A percentile compares a stretch with the other conserved stretches of the same genome.
phyloP scores from a whole-genome alignment of 1,140 invertebrate species.

The Lasioglossum baleicum region DNA sequence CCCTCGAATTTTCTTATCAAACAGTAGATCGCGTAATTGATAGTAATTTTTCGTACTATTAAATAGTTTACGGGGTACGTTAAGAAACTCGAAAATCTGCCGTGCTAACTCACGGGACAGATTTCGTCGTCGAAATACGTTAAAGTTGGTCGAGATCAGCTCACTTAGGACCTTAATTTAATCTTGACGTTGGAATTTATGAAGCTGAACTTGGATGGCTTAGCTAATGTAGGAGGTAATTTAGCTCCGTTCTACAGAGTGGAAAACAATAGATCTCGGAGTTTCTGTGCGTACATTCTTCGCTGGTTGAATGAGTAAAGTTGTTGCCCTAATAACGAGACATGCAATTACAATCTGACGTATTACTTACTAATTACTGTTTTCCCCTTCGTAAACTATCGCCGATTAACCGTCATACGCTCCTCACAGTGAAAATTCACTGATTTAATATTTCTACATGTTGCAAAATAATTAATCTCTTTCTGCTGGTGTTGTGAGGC shows the following conservation, averaged over 20 bases:
- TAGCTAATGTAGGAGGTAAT: conserved; percentile 6
- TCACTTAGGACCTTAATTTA: conserved; percentile 1
- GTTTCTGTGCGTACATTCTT: not conserved
- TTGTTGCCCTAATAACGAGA: not conserved
- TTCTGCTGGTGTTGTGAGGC: too few relatives aligned
- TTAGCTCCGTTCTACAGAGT: not conserved
- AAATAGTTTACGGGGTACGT: too few relatives aligned
- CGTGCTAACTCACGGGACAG: not conserved
- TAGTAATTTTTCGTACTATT: too few relatives aligned
- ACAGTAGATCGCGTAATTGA: too few relatives aligned
- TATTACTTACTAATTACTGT: not conserved
- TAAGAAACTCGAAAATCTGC: too few relatives aligned
- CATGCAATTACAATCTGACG: not conserved
- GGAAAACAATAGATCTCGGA: conserved; percentile 11
- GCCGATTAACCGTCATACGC: too few relatives aligned
- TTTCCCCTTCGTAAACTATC: not conserved
- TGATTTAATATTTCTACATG: too few relatives aligned
- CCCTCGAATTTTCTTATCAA: too few relatives aligned
- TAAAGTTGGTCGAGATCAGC: not conserved
- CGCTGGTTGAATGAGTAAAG: not conserved
- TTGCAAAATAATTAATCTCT: too few relatives aligned
- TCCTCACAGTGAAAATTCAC: too few relatives aligned
- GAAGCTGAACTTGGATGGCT: not conserved
- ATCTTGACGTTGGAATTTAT: conserved; percentile 7
- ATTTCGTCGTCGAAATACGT: not conserved